Conservation (phyloP, 2,113 vertebrate species). For the Chunga burmeisteri region DNA sequence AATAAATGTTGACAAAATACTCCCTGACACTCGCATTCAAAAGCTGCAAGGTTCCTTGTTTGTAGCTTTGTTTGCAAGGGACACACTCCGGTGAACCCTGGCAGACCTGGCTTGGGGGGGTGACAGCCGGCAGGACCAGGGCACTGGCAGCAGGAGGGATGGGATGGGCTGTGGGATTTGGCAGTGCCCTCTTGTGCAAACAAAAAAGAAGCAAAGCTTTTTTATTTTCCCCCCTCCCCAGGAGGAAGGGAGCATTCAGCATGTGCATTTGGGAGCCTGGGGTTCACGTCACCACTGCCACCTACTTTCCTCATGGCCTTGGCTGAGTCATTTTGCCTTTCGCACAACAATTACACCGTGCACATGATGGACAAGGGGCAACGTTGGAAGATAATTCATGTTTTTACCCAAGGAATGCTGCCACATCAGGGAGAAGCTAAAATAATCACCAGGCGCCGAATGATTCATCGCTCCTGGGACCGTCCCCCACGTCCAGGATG, state of each 20-base stretch:
- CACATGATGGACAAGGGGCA: accelerated
- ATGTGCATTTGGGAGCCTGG: not conserved
- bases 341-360: not conserved
- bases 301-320: accelerated
- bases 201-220: not conserved
- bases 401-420: not conserved
- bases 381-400: not conserved
- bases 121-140: not conserved
- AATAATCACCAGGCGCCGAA: not conserved
- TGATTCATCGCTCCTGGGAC: not conserved
- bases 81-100: not conserved
- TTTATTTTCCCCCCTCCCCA: not conserved
- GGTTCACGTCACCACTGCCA: not conserved
- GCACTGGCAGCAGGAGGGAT: not conserved
- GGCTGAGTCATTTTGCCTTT: not conserved
- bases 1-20: conserved; percentile 65
- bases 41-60: not conserved
- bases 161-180: not conserved
- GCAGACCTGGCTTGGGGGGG: not conserved
- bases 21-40: not conserved
- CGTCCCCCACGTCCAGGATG: accelerated
- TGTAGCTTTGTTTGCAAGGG: not conserved
- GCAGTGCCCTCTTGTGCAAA: not conserved
- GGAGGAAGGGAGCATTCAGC: not conserved
- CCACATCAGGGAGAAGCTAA: not conserved